Evolutionary conservation across 2,888 invertebrate species (phyloP).

Genomic region (Phorcus lineatus): DNA sequence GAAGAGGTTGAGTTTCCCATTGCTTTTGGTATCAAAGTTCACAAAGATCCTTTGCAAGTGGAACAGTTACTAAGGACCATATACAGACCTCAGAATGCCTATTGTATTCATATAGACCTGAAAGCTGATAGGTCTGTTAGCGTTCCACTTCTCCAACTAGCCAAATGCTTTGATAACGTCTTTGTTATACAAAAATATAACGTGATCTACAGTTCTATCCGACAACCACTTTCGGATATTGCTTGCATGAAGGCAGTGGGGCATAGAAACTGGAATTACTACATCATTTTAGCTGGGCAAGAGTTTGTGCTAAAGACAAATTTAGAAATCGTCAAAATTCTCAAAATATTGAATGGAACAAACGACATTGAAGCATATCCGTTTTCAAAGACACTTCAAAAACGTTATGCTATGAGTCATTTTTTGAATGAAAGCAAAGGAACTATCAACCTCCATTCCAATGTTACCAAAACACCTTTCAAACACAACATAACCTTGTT

Average conservation of each 20-base stretch:
- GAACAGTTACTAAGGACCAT: constrained; percentile 53
- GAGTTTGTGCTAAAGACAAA: constrained; percentile 66
- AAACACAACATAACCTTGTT: constrained; percentile 17
- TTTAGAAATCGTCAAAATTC: constrained; percentile 58
- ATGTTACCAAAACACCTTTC: not conserved
- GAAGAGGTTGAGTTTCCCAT: constrained; percentile 45
- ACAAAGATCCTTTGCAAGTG: constrained; percentile 43
- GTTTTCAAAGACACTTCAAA: not conserved
- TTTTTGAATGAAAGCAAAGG: not conserved
- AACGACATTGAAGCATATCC: constrained; percentile 54
- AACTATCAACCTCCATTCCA: not conserved
- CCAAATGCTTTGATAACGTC: constrained; percentile 52
- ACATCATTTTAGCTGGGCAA: constrained; percentile 62
- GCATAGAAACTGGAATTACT: constrained; percentile 56
- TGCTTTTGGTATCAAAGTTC: constrained; percentile 46
- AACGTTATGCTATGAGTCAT: not conserved
- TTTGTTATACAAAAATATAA: constrained; percentile 36
- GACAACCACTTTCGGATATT: constrained; percentile 1
- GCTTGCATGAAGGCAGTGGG: constrained; percentile 20
- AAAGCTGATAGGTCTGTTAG: constrained; percentile 35
- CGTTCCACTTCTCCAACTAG: constrained; percentile 28
- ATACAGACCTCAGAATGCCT: constrained; percentile 59
- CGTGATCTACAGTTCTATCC: constrained; percentile 31
- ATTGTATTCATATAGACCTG: constrained; percentile 62
- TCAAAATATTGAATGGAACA: constrained; percentile 58